These are phyloP conservation scores for Wasmannia auropunctata DNA, from an alignment of 1,140 invertebrate genomes.

Conservation along the genomic window DNA sequence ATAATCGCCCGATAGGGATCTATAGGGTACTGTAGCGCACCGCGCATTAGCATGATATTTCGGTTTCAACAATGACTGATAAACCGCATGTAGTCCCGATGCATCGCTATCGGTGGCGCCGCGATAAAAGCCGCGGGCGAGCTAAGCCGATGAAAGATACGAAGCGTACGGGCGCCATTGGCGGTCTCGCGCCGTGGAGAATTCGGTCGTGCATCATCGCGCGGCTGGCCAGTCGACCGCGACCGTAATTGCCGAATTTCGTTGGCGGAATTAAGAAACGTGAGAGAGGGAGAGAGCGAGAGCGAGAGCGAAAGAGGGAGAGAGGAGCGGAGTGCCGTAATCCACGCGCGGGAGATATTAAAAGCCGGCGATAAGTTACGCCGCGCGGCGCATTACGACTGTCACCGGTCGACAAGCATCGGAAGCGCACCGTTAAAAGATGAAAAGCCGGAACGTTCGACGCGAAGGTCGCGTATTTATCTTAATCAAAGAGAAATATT, in stretches of 20 bases:
- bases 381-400: neutral
- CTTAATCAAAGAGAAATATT: constrained; percentile 59
- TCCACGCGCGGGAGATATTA: neutral
- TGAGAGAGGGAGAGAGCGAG: too few relatives aligned
- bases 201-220: constrained; percentile 30
- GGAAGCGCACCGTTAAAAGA: constrained; percentile 20
- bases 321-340: neutral
- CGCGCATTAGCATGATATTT: constrained; percentile 1
- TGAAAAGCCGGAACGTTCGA: constrained; percentile 38
- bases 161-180: neutral
- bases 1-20: neutral
- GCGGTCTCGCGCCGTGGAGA: neutral
- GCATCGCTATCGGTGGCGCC: constrained; percentile 30
- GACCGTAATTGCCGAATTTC: neutral
- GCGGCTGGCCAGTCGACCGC: neutral
- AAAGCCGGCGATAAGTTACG: constrained; percentile 21
- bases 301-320: neutral
- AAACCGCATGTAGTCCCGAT: neutral
- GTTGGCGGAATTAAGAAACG: constrained; percentile 2
- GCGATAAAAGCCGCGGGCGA: constrained; percentile 22
- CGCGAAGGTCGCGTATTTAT: constrained; percentile 34
- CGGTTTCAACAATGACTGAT: constrained; percentile 29
- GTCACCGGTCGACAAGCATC: neutral
- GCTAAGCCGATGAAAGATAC: constrained; percentile 33
- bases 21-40: neutral